Percentiles rank a stretch among this genome's conserved stretches.
Conservation (phyloP, 1,140 invertebrate species). For the Brevipalpus yothersi region DNA sequence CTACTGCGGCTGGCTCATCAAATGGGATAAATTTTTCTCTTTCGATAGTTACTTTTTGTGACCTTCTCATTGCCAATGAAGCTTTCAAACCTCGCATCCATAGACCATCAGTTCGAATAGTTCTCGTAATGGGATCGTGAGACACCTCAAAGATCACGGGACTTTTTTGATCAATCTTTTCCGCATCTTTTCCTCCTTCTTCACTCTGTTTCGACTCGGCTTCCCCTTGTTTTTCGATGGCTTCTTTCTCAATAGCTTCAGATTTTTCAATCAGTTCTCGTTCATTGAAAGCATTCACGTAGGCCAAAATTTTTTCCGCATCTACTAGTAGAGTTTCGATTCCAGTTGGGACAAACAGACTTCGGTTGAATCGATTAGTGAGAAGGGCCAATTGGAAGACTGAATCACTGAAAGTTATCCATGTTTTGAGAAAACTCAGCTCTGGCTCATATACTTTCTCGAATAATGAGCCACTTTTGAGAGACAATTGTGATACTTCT, state of each 20-base stretch:
- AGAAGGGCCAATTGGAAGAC: slow-evolving; percentile 18
- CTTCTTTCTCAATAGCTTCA: background rate
- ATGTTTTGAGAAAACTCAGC: slow-evolving; percentile 15
- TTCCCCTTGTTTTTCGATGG: background rate
- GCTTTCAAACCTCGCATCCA: background rate
- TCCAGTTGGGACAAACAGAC: slow-evolving; percentile 62
- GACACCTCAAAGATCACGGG: background rate
- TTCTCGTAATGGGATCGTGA: background rate
- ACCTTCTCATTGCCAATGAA: background rate
- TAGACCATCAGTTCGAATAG: background rate
- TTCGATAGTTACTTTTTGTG: background rate
- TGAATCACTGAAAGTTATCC: slow-evolving; percentile 28
- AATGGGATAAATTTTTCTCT: background rate
- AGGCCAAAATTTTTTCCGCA: background rate
- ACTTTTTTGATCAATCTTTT: background rate
- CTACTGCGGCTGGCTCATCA: background rate
- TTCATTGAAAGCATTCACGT: slow-evolving; percentile 4
- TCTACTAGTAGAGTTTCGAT: slow-evolving; percentile 37
- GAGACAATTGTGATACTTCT: slow-evolving; percentile 9
- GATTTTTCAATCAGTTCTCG: no score
- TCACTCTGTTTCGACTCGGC: background rate
- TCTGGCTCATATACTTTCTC: background rate
- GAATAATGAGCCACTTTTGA: background rate
- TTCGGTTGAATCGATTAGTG: slow-evolving; percentile 31
- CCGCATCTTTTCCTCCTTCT: background rate